Percentiles rank a stretch among this genome's conserved stretches.
Evolutionary conservation across 2,888 invertebrate genomes (phyloP).

Genomic region (Drosophila phalerata): DNA sequence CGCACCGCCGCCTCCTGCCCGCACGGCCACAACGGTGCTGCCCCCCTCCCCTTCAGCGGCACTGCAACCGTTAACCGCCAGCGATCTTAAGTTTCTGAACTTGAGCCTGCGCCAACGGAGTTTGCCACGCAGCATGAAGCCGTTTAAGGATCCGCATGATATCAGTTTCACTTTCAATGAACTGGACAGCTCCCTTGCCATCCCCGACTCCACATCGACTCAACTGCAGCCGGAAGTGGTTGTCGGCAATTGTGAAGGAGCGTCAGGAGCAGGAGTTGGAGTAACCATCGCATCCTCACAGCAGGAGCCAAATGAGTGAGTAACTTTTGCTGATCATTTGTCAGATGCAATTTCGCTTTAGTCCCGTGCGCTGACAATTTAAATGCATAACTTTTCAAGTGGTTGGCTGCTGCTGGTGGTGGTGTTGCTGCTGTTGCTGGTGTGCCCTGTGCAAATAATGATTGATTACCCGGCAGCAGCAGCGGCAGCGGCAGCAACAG

Average conservation of each 20-base stretch:
- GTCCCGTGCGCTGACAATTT: slow-evolving; percentile 75
- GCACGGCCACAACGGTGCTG: neutral
- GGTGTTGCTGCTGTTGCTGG: slow-evolving; percentile 8
- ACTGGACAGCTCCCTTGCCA: slow-evolving; percentile 55
- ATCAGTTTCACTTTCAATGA: slow-evolving; percentile 85
- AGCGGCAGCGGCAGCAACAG: slow-evolving; percentile 34
- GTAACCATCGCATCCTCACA: slow-evolving; percentile 49
- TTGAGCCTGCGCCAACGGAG: slow-evolving; percentile 84
- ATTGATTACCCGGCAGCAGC: slow-evolving; percentile 71
- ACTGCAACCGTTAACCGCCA: slow-evolving; percentile 82
- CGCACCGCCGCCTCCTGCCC: slow-evolving; percentile 59
- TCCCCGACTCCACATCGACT: neutral
- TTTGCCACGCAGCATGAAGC: slow-evolving; percentile 83
- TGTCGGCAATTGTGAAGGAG: slow-evolving; percentile 29
- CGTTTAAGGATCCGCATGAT: slow-evolving; percentile 82
- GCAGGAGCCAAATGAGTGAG: slow-evolving; percentile 80
- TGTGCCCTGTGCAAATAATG: slow-evolving; percentile 69
- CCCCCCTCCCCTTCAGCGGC: slow-evolving; percentile 46
- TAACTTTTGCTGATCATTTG: slow-evolving; percentile 78
- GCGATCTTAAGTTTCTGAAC: slow-evolving; percentile 84
- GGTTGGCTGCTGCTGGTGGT: slow-evolving; percentile 38
- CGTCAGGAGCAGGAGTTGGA: slow-evolving; percentile 7
- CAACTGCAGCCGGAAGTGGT: slow-evolving; percentile 54
- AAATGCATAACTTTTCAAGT: slow-evolving; percentile 74
- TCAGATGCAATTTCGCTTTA: slow-evolving; percentile 72